A percentile compares a stretch with the other conserved stretches of the same genome.
phyloP scores from a whole-genome alignment of 2,797 vertebrate genomes.

The Lagorchestes hirsutus region DNA sequence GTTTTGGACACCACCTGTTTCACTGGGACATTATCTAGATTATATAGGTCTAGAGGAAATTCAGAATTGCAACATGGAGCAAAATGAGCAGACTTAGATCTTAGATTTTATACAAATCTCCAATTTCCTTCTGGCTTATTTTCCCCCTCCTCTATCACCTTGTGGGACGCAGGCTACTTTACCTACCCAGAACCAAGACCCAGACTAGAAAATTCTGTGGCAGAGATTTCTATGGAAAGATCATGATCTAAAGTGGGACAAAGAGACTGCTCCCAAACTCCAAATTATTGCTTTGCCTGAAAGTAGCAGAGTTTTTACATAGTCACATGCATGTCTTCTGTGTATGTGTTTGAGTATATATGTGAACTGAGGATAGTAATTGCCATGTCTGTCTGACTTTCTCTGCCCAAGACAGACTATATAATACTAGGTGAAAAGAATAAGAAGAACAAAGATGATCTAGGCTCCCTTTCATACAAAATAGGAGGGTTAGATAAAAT shows the following conservation, averaged over 20 bases:
- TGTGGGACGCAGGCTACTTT: neutral
- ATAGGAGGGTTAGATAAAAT: neutral
- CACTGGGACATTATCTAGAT: neutral
- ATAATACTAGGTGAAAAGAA: neutral
- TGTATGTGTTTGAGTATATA: neutral
- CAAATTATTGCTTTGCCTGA: neutral
- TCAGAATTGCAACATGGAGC: neutral
- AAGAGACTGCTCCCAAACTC: neutral
- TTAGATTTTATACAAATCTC: neutral
- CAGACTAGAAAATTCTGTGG: neutral
- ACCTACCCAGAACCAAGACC: neutral
- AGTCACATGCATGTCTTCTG: neutral
- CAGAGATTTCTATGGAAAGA: neutral
- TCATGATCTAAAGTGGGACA: neutral
- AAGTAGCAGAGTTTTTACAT: neutral
- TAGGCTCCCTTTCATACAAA: neutral
- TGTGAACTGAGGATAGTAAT: neutral
- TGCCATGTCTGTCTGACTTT: neutral
- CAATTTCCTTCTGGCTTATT: neutral
- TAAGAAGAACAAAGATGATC: neutral
- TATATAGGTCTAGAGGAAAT: constrained; percentile 22
- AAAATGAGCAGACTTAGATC: neutral
- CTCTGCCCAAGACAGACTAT: neutral
- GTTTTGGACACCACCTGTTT: neutral
- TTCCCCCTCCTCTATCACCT: neutral